A percentile compares a stretch with the other conserved stretches of the same genome.
These are phyloP conservation scores for Halocynthia aurantium DNA, from an alignment of 23 tunicate species.

Conservation along the genomic window DNA sequence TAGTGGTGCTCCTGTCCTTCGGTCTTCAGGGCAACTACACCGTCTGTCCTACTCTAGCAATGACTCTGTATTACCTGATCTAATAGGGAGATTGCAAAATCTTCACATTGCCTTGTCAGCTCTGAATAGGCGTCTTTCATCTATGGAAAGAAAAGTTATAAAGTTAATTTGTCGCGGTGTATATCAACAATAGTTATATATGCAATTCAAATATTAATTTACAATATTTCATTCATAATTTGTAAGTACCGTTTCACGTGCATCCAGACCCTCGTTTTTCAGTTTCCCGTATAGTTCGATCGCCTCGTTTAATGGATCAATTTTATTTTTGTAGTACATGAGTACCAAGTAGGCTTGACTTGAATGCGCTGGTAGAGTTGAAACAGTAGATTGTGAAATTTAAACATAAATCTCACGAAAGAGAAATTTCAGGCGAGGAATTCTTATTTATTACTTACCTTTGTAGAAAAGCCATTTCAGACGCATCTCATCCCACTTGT, in stretches of 20 bases:
- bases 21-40: too few species aligned
- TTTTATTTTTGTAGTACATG: conserved; percentile 20
- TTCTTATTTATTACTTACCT: conserved; percentile 1
- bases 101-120: conserved; percentile 21
- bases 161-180: too few species aligned
- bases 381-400: neutral
- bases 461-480: conserved; percentile 24
- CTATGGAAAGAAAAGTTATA: too few species aligned
- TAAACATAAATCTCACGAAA: too few species aligned
- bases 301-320: conserved; percentile 26
- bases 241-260: neutral
- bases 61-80: conserved; percentile 5
- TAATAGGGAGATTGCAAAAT: conserved; percentile 14
- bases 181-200: too few species aligned
- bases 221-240: too few species aligned
- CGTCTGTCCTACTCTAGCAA: too few species aligned
- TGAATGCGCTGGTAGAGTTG: neutral
- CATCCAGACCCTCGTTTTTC: neutral
- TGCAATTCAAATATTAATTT: too few species aligned
- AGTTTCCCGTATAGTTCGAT: conserved; percentile 9
- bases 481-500: conserved; percentile 26
- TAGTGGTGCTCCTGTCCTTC: too few species aligned
- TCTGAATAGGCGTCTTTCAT: too few species aligned
- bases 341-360: conserved; percentile 22
- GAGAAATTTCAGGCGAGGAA: neutral